These are phyloP conservation scores for Tanytarsus gracilentus DNA, from an alignment of 2,888 invertebrate genomes.

Conservation along the genomic window DNA sequence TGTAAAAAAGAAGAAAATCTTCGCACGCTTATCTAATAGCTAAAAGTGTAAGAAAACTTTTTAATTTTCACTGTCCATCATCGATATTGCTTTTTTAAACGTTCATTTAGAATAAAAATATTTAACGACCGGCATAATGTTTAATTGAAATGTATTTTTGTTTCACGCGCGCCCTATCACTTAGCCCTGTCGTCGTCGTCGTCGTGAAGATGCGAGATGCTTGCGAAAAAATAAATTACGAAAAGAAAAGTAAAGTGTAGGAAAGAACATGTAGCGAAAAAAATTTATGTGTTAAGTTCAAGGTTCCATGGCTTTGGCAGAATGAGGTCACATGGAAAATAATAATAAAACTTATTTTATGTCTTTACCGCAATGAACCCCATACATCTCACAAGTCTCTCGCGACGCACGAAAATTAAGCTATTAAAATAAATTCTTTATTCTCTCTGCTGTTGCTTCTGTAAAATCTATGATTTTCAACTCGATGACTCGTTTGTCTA, in stretches of 20 bases:
- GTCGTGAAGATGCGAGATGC: background rate
- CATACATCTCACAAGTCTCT: background rate
- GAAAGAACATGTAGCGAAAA: background rate
- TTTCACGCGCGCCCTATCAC: too few relatives aligned
- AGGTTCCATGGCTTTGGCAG: background rate
- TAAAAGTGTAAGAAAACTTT: too few relatives aligned
- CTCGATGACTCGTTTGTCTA: background rate
- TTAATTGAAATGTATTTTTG: background rate
- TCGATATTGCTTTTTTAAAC: slow-evolving; percentile 1
- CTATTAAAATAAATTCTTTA: too few relatives aligned
- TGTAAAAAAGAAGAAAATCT: background rate
- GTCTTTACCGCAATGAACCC: slow-evolving; percentile 1
- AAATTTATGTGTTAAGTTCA: background rate
- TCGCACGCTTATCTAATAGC: background rate
- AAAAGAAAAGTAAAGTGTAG: background rate
- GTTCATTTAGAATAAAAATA: too few relatives aligned
- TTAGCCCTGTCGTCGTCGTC: too few relatives aligned
- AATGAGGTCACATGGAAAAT: background rate
- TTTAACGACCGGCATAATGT: too few relatives aligned
- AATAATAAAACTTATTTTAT: too few relatives aligned
- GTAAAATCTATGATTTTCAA: background rate
- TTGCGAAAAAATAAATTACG: too few relatives aligned
- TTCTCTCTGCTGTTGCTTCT: too few relatives aligned
- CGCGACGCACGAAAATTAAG: too few relatives aligned
- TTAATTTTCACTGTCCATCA: background rate